Conservation (phyloP, 2,797 vertebrate species). For the Crax fasciolata region DNA sequence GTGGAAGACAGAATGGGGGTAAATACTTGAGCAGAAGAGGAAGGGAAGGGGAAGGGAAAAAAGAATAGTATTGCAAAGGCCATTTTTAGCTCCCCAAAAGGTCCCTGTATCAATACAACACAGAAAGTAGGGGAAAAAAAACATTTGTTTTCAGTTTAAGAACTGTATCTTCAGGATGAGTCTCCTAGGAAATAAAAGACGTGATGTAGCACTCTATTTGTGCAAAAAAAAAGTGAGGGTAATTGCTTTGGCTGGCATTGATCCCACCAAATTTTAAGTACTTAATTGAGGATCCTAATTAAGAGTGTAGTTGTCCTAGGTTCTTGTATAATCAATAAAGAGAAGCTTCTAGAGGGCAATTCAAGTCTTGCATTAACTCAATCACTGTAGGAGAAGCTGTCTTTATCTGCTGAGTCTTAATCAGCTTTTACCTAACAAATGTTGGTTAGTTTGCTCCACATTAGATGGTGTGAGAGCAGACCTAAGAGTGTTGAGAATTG, state of each 20-base stretch:
- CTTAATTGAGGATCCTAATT: slow-evolving; percentile 42
- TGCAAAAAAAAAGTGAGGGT: neutral
- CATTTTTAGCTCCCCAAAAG: neutral
- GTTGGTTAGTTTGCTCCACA: neutral
- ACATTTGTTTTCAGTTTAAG: neutral
- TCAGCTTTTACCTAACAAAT: neutral
- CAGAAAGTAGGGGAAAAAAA: neutral
- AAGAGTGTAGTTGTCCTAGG: neutral
- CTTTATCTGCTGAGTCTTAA: neutral
- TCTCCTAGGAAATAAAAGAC: neutral
- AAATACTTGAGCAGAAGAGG: neutral
- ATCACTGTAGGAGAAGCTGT: neutral
- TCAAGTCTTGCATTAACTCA: neutral
- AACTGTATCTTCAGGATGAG: neutral
- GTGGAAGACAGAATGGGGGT: neutral
- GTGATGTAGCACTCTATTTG: neutral
- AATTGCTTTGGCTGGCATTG: slow-evolving; percentile 1
- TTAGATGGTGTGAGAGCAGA: neutral
- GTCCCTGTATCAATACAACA: neutral
- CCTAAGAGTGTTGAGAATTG: neutral
- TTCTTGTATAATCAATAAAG: neutral
- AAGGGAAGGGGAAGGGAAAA: neutral
- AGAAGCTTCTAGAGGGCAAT: slow-evolving; percentile 19
- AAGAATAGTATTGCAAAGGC: neutral
- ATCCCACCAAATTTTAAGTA: slow-evolving; percentile 31